Evolutionary conservation across 2,113 vertebrate species (phyloP).

Genomic region (Zosterops borbonicus): DNA sequence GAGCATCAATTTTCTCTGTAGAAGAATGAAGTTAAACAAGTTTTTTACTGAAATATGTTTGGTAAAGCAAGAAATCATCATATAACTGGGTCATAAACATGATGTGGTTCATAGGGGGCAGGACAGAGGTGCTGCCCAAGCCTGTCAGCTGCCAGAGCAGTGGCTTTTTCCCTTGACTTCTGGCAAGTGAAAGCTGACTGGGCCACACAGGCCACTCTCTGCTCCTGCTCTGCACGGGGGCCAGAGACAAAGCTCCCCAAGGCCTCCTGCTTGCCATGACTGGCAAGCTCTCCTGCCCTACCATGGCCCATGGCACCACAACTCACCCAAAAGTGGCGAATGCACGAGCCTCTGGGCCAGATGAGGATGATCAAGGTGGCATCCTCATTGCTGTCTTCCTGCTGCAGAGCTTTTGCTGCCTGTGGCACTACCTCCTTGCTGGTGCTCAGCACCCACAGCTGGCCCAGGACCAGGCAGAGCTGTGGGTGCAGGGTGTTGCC

Average conservation of each 20-base stretch:
- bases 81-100: background rate
- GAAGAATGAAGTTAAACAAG: background rate
- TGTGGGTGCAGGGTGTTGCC: background rate
- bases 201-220: background rate
- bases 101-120: background rate
- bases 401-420: background rate
- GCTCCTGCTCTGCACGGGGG: rapidly evolving
- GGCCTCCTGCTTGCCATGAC: background rate
- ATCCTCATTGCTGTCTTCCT: background rate
- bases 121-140: background rate
- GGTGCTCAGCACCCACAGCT: no score
- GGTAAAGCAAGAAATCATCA: background rate
- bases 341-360: rapidly evolving
- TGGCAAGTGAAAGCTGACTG: background rate
- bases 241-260: background rate
- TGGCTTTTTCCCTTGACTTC: background rate
- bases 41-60: background rate
- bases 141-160: background rate
- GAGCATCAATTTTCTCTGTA: background rate
- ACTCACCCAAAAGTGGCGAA: background rate
- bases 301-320: rapidly evolving
- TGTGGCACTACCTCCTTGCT: background rate
- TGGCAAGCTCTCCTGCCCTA: background rate
- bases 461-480: background rate
- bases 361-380: background rate